These are phyloP conservation scores for Zygothrica quintamaculata DNA, from an alignment of 2,888 invertebrate species.

Conservation along the genomic window DNA sequence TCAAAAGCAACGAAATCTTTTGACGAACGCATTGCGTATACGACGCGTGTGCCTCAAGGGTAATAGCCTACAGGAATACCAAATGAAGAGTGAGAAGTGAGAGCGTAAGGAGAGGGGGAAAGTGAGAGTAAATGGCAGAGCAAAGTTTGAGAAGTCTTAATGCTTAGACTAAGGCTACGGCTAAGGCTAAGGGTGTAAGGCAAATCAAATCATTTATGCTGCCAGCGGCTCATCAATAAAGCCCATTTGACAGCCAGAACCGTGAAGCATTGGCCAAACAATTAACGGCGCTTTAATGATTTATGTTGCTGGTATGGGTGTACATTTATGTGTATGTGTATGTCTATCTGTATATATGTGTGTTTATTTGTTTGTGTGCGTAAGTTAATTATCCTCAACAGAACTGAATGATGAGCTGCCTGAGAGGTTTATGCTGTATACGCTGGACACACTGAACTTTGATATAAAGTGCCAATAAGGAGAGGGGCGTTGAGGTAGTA, in stretches of 20 bases:
- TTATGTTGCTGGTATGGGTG: conserved; percentile 48
- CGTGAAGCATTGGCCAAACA: conserved; percentile 67
- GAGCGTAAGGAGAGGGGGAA: no score
- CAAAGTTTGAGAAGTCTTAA: not conserved
- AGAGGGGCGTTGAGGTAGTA: not conserved
- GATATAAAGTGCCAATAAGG: conserved; percentile 9
- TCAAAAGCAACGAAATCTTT: conserved; percentile 33
- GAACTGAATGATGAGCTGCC: conserved; percentile 60
- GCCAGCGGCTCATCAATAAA: conserved; percentile 70
- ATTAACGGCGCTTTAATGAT: conserved; percentile 76
- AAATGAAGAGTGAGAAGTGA: no score
- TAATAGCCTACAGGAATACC: no score
- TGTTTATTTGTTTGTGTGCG: conserved; percentile 11
- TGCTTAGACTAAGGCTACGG: conserved; percentile 6
- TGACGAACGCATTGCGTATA: conserved; percentile 53
- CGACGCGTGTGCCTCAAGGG: conserved; percentile 33
- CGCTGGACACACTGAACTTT: conserved; percentile 6
- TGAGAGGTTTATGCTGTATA: conserved; percentile 49
- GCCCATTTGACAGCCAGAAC: conserved; percentile 65
- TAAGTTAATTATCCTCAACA: conserved; percentile 56
- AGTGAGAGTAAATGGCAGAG: no score
- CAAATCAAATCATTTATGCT: conserved; percentile 78
- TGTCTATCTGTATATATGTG: no score
- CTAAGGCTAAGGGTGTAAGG: conserved; percentile 30
- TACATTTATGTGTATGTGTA: not conserved